phyloP scores from a whole-genome alignment of 2,113 vertebrate genomes.

The Aphyosemion australe region DNA sequence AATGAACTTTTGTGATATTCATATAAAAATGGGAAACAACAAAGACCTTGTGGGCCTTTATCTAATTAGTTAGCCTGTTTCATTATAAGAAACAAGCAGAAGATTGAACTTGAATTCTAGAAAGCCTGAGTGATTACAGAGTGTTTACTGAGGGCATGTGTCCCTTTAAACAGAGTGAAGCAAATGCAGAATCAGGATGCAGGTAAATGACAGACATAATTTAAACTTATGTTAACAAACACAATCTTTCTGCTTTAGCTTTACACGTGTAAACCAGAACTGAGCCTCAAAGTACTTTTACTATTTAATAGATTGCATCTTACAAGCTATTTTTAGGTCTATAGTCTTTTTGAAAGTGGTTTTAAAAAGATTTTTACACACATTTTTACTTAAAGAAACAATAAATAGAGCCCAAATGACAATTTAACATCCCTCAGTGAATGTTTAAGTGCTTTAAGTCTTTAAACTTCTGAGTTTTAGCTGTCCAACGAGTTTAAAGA shows the following conservation, averaged over 20 bases:
- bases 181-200: constrained; percentile 26
- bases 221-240: not conserved
- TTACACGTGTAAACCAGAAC: constrained; percentile 24
- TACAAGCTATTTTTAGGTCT: constrained; percentile 23
- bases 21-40: not conserved
- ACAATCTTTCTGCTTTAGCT: constrained; percentile 36
- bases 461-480: constrained; percentile 7
- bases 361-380: not conserved
- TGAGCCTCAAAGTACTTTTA: constrained; percentile 10
- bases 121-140: constrained; percentile 17
- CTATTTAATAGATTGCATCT: constrained; percentile 22
- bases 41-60: not conserved
- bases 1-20: not conserved
- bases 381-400: constrained; percentile 20
- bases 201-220: constrained; percentile 11
- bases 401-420: not conserved
- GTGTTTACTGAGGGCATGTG: constrained; percentile 26
- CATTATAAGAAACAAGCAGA: not conserved
- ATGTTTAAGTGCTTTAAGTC: constrained; percentile 19
- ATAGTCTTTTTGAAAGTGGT: too few relatives aligned
- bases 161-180: constrained; percentile 11
- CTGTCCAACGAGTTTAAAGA: not conserved
- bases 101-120: not conserved
- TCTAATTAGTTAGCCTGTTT: too few relatives aligned
- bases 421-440: constrained; percentile 4